phyloP scores from a whole-genome alignment of 1,140 invertebrate species.

The Drosophila ambigua region DNA sequence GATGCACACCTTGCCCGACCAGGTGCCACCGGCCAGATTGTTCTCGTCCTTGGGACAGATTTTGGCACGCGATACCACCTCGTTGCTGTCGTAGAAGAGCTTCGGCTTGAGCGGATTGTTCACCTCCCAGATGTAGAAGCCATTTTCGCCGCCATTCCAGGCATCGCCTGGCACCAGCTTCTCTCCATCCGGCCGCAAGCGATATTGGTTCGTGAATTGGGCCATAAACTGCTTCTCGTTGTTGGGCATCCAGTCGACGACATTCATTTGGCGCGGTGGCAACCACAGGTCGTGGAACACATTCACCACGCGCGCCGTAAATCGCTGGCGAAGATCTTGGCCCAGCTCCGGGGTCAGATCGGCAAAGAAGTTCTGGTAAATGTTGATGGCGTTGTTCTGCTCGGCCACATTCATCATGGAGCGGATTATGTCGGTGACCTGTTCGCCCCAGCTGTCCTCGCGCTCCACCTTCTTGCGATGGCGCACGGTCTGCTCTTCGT shows the following conservation, averaged over 20 bases:
- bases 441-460: slow-evolving; percentile 90
- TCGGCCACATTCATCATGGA: slow-evolving; percentile 86
- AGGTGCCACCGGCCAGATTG: slow-evolving; percentile 91
- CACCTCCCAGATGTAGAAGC: slow-evolving; percentile 93
- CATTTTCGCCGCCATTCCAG: slow-evolving; percentile 84
- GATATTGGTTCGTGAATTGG: slow-evolving; percentile 86
- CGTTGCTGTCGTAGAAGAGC: slow-evolving; percentile 87
- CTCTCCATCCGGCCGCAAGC: neutral
- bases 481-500: slow-evolving; percentile 92
- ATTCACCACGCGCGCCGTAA: slow-evolving; percentile 51
- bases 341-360: slow-evolving; percentile 83
- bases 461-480: slow-evolving; percentile 97
- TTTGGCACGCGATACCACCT: slow-evolving; percentile 89
- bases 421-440: slow-evolving; percentile 63
- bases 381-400: slow-evolving; percentile 95
- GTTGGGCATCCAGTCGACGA: slow-evolving; percentile 93
- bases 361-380: slow-evolving; percentile 93
- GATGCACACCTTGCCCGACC: slow-evolving; percentile 91
- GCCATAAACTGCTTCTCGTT: slow-evolving; percentile 90
- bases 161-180: slow-evolving; percentile 61
- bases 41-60: slow-evolving; percentile 94
- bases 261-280: slow-evolving; percentile 87
- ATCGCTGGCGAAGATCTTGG: slow-evolving; percentile 48
- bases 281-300: slow-evolving; percentile 75
- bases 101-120: slow-evolving; percentile 93